Conservation (phyloP, 1,140 invertebrate species). For the Cydia strobilella region DNA sequence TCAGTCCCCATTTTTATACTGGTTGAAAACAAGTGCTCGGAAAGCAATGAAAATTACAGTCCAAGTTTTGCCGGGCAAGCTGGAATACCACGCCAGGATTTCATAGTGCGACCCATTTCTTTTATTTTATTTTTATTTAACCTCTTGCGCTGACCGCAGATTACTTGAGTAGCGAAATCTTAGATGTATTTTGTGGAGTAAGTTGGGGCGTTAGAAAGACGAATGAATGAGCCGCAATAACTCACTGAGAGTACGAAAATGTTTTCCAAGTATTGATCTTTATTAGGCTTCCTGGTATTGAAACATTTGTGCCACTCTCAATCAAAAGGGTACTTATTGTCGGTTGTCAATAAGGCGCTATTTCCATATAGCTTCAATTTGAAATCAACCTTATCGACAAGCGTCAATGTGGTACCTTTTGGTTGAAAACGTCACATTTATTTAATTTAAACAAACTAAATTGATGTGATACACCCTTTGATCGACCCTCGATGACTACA, state of each 20-base stretch:
- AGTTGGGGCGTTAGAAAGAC: neutral
- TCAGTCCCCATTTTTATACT: neutral
- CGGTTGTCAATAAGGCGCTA: too few species aligned
- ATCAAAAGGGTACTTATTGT: too few species aligned
- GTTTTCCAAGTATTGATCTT: neutral
- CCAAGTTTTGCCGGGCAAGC: neutral
- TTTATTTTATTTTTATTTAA: constrained; percentile 17
- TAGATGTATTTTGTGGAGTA: constrained; percentile 12
- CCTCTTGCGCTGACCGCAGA: constrained; percentile 8
- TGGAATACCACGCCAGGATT: constrained; percentile 1
- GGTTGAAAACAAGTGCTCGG: neutral
- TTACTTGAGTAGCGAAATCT: constrained; percentile 8
- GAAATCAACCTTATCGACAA: too few species aligned
- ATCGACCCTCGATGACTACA: too few species aligned
- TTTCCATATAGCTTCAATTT: too few species aligned
- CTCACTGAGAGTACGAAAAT: neutral
- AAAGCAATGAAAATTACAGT: neutral
- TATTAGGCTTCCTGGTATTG: too few species aligned
- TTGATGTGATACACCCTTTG: too few species aligned
- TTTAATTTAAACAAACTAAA: too few species aligned
- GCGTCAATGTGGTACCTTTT: too few species aligned
- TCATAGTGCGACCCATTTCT: constrained; percentile 16
- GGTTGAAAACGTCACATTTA: too few species aligned
- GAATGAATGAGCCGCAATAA: constrained; percentile 5
- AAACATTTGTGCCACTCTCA: too few species aligned